Evolutionary conservation across 2,888 invertebrate species (phyloP), one percentile per base, ranked within the genome.

Genomic region (Nemapogon koenigi): DNA sequence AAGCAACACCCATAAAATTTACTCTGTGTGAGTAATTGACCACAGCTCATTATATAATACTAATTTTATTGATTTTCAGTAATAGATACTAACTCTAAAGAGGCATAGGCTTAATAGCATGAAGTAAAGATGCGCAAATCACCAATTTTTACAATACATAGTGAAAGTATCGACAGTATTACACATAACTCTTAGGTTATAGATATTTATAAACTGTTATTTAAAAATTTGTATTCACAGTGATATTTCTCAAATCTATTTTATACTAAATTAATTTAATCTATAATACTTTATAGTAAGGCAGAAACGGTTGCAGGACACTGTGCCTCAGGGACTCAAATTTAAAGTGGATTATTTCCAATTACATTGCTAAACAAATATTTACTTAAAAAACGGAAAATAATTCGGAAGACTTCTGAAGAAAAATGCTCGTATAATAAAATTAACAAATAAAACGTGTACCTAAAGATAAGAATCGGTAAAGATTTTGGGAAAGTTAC

Each of bases 21-120:
- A 22, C 6, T 7, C 11, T 13, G 3, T 41, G 52, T 53, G 62
- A 54, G 55, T 66, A 67, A 65, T 70, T 75, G 73, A 73, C 65
- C 75, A 73, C 72, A 44, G 64, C 72, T 71, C 70, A 56, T 15
- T 35, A 50, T 53, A 58, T 66, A 67, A 70, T 57, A 69, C 73
- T 73, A 71, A 72, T 65, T 71, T 67, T 70, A 72, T 67, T 71
- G 71, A 38, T 66, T 67, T 70, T 65, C 46, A 59, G 59, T 72
- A 68, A 70, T 65, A 69, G 59, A 33, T 63, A 73, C 69, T 76
- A 75, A 73, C 62, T 69, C 73, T 76, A 78, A 66, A 67, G 65
- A 75, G 75, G 78, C 73, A 65, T 75, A 72, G 69, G 68, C 62
- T 68, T 69, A 62, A 69, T 69, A 75, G 71, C 71, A 63, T 60